Evolutionary conservation across 2,113 vertebrate genomes (phyloP).

Genomic region (Rhynchopsitta pachyrhyncha): DNA sequence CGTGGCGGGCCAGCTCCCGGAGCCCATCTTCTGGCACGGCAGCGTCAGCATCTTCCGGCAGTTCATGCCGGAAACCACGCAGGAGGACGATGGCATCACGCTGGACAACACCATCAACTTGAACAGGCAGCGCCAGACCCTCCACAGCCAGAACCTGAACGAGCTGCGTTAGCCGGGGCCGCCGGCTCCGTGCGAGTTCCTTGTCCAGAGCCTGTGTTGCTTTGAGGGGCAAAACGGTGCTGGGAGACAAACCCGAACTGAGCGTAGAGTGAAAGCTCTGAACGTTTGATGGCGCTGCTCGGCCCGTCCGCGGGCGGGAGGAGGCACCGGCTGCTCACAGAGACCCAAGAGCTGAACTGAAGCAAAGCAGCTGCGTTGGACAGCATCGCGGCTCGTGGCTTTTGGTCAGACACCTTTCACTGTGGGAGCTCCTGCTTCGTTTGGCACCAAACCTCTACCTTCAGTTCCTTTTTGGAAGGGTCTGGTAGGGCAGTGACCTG

Average conservation of each 20-base stretch:
- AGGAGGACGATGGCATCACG: conserved; percentile 70
- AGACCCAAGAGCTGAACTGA: background rate
- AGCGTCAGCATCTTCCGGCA: conserved; percentile 98
- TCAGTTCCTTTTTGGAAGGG: background rate
- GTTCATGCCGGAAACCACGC: conserved; percentile 90
- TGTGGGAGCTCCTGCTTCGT: background rate
- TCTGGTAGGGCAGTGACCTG: background rate
- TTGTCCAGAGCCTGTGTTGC: background rate
- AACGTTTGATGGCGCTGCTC: background rate
- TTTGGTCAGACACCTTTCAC: background rate
- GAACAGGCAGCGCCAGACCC: conserved; percentile 74
- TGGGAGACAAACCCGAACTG: background rate
- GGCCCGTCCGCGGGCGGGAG: rapidly evolving
- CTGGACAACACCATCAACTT: conserved; percentile 78
- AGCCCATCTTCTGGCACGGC: conserved; percentile 97
- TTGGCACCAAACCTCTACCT: background rate
- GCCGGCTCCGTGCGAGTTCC: rapidly evolving
- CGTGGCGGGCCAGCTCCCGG: conserved; percentile 84
- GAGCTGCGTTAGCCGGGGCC: conserved; percentile 74
- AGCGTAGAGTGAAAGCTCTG: background rate
- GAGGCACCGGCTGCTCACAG: rapidly evolving
- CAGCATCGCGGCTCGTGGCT: background rate
- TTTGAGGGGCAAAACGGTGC: background rate
- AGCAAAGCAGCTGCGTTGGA: rapidly evolving
- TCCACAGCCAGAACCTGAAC: conserved; percentile 80